A percentile compares a stretch with the other conserved stretches of the same genome.
Conservation (phyloP, 2,888 invertebrate genomes). For the Oligia strigilis region DNA sequence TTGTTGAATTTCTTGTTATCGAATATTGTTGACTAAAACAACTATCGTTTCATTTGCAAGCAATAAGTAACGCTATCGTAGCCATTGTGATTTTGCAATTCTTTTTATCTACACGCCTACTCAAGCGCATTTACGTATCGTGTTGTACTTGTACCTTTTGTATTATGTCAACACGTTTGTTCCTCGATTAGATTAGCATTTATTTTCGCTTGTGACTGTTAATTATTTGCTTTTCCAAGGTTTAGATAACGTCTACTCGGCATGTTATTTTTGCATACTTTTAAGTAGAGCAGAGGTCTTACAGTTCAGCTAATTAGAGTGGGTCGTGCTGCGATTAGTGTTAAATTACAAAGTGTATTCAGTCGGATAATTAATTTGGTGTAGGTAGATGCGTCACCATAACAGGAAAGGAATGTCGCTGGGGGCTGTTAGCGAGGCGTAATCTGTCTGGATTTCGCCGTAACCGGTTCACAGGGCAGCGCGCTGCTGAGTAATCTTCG, state of each 20-base stretch:
- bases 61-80: conserved; percentile 69
- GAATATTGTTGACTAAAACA: conserved; percentile 77
- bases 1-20: conserved; percentile 79
- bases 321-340: conserved; percentile 24
- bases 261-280: conserved; percentile 29
- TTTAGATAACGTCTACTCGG: conserved; percentile 39
- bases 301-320: conserved; percentile 29
- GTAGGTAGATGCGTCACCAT: conserved; percentile 54
- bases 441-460: conserved; percentile 64
- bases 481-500: conserved; percentile 70
- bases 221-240: conserved; percentile 60
- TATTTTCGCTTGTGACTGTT: conserved; percentile 59
- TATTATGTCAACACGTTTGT: conserved; percentile 67
- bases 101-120: conserved; percentile 65
- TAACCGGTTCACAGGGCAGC: conserved; percentile 69
- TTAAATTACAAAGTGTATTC: conserved; percentile 23
- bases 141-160: conserved; percentile 58
- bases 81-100: conserved; percentile 69
- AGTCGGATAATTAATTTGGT: conserved; percentile 40
- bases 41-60: conserved; percentile 70
- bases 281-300: conserved; percentile 21
- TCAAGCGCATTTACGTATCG: conserved; percentile 51
- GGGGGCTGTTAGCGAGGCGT: conserved; percentile 51
- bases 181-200: conserved; percentile 67
- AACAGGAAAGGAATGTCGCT: conserved; percentile 70